A percentile compares a stretch with the other conserved stretches of the same genome.
Conservation (phyloP, 2,797 vertebrate genomes). For the Bucorvus abyssinicus region DNA sequence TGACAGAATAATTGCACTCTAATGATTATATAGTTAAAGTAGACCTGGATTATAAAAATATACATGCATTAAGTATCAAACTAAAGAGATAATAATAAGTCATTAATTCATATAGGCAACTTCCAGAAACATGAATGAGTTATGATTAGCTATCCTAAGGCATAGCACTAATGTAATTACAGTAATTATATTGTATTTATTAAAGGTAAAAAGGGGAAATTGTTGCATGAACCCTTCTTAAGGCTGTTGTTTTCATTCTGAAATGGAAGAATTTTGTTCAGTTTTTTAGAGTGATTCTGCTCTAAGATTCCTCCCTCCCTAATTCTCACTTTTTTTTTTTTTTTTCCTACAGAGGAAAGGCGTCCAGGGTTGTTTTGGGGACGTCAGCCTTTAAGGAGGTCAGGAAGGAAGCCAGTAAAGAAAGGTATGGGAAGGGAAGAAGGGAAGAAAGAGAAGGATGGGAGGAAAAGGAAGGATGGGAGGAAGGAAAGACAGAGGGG, state of each 20-base stretch:
- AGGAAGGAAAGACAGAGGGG: neutral
- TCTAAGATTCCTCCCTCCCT: neutral
- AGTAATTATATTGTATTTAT: conserved; percentile 58
- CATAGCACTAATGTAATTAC: conserved; percentile 55
- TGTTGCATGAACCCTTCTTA: conserved; percentile 11
- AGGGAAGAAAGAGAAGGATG: no score
- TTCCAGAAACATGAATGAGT: conserved; percentile 61
- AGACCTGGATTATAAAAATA: conserved; percentile 64
- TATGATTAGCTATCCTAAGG: conserved; percentile 60
- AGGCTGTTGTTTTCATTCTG: conserved; percentile 22
- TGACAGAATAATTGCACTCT: conserved; percentile 62
- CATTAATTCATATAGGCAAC: conserved; percentile 60
- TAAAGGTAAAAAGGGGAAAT: conserved; percentile 18
- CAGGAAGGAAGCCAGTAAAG: neutral
- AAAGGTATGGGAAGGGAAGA: neutral
- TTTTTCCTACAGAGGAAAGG: neutral
- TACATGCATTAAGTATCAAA: conserved; percentile 57
- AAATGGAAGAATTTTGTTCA: conserved; percentile 1
- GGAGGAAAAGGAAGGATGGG: neutral
- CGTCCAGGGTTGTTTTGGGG: neutral
- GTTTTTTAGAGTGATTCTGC: neutral
- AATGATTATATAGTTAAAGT: conserved; percentile 66
- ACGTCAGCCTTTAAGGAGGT: neutral
- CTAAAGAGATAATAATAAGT: conserved; percentile 65
- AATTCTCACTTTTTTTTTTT: neutral